Evolutionary conservation across 2,888 invertebrate species (phyloP).

Genomic region (Agrochola lychnidis): DNA sequence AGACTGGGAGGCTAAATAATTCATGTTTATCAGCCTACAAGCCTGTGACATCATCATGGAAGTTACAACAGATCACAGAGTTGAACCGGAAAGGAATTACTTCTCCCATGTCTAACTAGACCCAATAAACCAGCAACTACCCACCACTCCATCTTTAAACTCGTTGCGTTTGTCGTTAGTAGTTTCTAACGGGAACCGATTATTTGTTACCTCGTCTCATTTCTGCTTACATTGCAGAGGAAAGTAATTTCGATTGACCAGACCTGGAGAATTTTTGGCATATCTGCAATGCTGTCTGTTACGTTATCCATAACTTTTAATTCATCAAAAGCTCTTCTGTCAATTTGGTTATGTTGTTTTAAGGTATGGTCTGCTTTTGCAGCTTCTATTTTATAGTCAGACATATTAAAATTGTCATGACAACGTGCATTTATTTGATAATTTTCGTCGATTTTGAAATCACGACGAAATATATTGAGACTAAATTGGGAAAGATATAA

Average conservation of each 20-base stretch:
- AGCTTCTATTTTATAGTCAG: background rate
- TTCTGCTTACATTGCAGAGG: conserved; percentile 34
- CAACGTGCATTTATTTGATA: background rate
- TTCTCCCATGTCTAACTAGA: conserved; percentile 46
- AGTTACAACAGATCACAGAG: conserved; percentile 44
- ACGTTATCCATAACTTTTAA: background rate
- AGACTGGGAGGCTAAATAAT: conserved; percentile 24
- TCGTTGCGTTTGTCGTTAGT: conserved; percentile 47
- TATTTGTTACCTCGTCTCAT: conserved; percentile 46
- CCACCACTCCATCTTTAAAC: conserved; percentile 48
- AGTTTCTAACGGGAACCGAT: conserved; percentile 57
- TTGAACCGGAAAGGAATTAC: conserved; percentile 51
- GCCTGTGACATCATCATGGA: conserved; percentile 46
- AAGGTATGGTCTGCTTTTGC: background rate
- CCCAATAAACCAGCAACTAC: conserved; percentile 53
- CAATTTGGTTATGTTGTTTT: background rate
- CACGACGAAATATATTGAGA: background rate
- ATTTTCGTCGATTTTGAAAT: background rate
- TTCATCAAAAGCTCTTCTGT: background rate
- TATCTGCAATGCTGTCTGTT: conserved; percentile 18
- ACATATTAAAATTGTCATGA: background rate
- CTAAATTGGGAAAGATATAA: background rate
- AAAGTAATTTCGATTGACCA: conserved; percentile 29
- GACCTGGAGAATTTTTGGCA: background rate
- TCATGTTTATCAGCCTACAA: conserved; percentile 39